These are phyloP conservation scores for Tachina grossa DNA, from an alignment of 2,888 invertebrate species.

Conservation along the genomic window DNA sequence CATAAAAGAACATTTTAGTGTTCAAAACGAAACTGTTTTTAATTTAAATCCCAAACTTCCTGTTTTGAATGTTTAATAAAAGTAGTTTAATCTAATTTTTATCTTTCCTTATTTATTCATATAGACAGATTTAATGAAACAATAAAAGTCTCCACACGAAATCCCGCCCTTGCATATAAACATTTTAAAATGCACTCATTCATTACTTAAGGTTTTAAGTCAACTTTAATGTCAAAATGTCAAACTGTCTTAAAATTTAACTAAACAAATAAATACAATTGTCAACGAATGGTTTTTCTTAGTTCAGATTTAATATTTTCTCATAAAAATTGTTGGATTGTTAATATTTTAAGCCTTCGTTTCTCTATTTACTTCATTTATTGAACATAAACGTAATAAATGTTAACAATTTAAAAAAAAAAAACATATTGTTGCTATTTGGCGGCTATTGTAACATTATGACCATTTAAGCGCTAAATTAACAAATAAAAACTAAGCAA, in stretches of 20 bases:
- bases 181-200: conserved; percentile 26
- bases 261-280: conserved; percentile 49
- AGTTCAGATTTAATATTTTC: conserved; percentile 10
- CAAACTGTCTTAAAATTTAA: conserved; percentile 68
- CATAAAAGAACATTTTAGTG: background rate
- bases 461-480: conserved; percentile 21
- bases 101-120: background rate
- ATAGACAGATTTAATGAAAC: conserved; percentile 32
- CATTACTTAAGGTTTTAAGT: conserved; percentile 33
- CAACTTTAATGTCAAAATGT: conserved; percentile 57
- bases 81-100: conserved; percentile 20
- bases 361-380: background rate
- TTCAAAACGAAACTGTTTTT: conserved; percentile 6
- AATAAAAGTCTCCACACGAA: conserved; percentile 15
- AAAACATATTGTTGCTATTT: background rate
- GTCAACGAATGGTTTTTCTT: conserved; percentile 54
- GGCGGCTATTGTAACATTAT: conserved; percentile 16
- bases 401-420: conserved; percentile 1
- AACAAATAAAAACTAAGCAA: background rate
- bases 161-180: conserved; percentile 1
- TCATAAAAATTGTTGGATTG: background rate
- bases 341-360: conserved; percentile 25
- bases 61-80: conserved; percentile 17
- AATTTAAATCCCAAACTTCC: conserved; percentile 36
- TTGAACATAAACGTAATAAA: conserved; percentile 4